Evolutionary conservation across 2,113 vertebrate genomes (phyloP), one percentile per base, ranked within the genome.

Genomic region (Thomomys bottae): DNA sequence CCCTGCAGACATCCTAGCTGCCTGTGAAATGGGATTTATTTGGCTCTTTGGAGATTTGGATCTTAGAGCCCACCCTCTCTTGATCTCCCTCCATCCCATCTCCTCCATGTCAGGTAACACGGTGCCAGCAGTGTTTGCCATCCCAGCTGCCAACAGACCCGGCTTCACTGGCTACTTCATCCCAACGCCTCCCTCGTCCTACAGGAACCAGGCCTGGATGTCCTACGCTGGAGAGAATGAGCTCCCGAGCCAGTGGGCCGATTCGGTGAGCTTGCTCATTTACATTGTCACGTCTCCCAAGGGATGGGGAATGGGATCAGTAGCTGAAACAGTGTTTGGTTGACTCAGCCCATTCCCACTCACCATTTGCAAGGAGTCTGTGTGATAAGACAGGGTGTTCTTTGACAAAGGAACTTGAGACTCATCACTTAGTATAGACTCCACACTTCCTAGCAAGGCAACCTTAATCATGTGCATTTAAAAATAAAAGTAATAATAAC

Each of bases 201-300:
- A 99, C 94, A 98, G 99, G 96, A 99, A 97, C 96, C 99, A 99
- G 34, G 98, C 98, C 95, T 99, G 99, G 99, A 99, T 99, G 99
- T 98, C 99, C 86, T 99, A 99, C 34, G 98, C 99, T 20, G 99
- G 98, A 81, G 99, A 99, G 84, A 99, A 98, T 8, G 99, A 99
- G 89, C 96, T 99, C 76, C 97, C 98, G 0, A 98, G 98, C 88
- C 99, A 99, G 96, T 99, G 99, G 99, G 98, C 98, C 70, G 99
- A 99, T 88, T 99, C 99, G 96, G 99, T 99, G 99, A 98, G 98
- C 72, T 54, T 36, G 18, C 78, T 79, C 28, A 42, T 36, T 32
- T 49, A 54, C 40, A 20, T 87, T 57, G 8, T 36, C 20, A 81
- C 49, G 14, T 54, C 18, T 54, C 49, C 49, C 49, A 54, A 15